Evolutionary conservation across 2,888 invertebrate species (phyloP), one percentile per base, ranked within the genome.

Genomic region (Odontomyia ornata): DNA sequence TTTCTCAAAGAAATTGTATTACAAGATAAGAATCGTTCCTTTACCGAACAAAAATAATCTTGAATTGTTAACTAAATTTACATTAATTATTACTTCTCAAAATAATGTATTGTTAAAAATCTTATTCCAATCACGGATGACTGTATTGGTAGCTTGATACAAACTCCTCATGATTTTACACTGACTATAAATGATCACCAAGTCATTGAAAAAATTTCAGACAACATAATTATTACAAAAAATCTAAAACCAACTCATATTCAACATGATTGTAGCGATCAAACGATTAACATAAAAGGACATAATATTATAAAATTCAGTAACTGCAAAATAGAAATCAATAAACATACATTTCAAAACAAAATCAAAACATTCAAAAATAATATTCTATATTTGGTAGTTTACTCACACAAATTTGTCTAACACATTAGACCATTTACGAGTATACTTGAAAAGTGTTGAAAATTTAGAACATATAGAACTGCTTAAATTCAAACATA

Each of bases 251-350:
- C 4, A 15, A 27, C 65, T 18, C n/a, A 15, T 21, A 28, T 65
- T 15, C 15, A 18, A 65, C 65, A 65, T n/a, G 23, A 65, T 30
- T 65, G 65, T 65, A 65, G 11, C 15, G 2, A 65, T 65, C 65
- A 65, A 30, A 65, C 15, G 4, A 30, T 30, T 21, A 5, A n/a
- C n/a, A 65, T 65, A 28, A 30, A 28, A 30, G 27, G 65, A 13
- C n/a, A 65, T 18, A 65, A 15, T 23, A 65, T 65, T 30, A 30
- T 65, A 28, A 65, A 65, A 65, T 65, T 65, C 30, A 65, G 30
- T 65, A 65, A n/a, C n/a, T n/a, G n/a, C n/a, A n/a, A n/a, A n/a
- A n/a, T n/a, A n/a, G n/a, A n/a, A n/a, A n/a, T n/a, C 25, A 15
- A 28, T 27, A 13, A 15, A 65, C 25, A 65, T 30, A 27, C 13